Percentiles rank a stretch among this genome's conserved stretches.
Evolutionary conservation across 2,113 vertebrate species (phyloP).

Genomic region (Coptodon bakossiorum): DNA sequence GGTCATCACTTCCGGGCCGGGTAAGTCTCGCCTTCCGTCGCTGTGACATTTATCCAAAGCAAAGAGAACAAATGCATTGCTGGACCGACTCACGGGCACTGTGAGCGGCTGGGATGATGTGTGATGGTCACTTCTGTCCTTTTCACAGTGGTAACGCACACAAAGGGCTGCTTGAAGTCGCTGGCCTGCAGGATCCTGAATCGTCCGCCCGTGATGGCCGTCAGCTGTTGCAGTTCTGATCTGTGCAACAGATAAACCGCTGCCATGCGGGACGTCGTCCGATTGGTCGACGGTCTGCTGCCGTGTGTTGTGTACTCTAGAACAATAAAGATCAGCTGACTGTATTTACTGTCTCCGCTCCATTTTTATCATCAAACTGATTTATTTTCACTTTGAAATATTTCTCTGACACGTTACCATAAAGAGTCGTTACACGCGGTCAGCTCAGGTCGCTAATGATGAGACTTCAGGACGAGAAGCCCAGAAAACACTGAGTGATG

Average conservation of each 20-base stretch:
- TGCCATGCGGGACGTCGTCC: accelerated
- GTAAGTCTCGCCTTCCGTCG: not conserved
- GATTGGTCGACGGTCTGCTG: accelerated
- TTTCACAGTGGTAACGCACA: not conserved
- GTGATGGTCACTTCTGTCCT: not conserved
- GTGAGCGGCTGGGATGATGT: not conserved
- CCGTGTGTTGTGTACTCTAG: not conserved
- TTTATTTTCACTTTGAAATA: not conserved
- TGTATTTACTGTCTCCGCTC: not conserved
- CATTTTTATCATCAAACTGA: not conserved
- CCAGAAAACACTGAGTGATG: not conserved
- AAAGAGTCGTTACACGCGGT: not conserved
- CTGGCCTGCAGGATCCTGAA: not conserved
- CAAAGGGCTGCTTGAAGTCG: not conserved
- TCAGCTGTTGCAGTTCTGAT: not conserved
- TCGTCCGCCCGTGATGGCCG: not conserved
- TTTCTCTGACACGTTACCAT: not conserved
- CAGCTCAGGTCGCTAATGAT: not conserved
- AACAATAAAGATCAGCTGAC: not conserved
- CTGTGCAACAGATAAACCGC: not conserved
- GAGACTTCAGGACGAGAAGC: not conserved
- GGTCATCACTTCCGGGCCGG: not conserved
- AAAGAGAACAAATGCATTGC: not conserved
- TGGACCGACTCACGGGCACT: not conserved
- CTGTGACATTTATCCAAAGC: not conserved